Base-by-base conservation (phyloP, 2,797 vertebrate species). In the Eulemur rubriventer region DNA sequence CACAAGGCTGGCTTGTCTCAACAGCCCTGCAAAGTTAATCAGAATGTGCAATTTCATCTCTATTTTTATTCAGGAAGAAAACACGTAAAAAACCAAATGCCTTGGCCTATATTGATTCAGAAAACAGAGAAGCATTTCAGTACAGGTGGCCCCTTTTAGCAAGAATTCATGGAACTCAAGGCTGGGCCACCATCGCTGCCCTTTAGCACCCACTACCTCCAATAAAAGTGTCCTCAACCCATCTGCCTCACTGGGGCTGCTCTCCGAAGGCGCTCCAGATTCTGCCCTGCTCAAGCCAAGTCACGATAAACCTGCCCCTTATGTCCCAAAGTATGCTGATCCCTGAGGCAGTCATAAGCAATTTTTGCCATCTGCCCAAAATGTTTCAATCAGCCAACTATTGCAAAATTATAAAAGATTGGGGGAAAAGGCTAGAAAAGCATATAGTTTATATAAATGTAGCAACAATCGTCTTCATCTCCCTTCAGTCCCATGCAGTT, bases 41-140 rank as follows among this genome's bases (percentile, higher is more conserved):
- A 78, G 43, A 79, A 89, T 35, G 10, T n/a, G 5, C 48, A 57
- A 63, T 70, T 83, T 93, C 75, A 87, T 43, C n/a, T 89, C 22
- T 48, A n/a, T 52, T 91, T 95, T 83, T 76, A 87, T 83, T 87
- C 63, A 61, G 41, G 57, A 96, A 84, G 65, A 94, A 94, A 94
- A 52, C 6, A 75, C 16, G 28, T n/a, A 5, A 73, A 89, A 92
- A 89, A 38, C 35, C 24, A 89, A 89, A 89, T 22, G 9, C 1
- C 7, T 59, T 91, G 28, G 38, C 28, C 75, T 89, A 30, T 38
- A 57, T 38, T 91, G 63, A 93, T 89, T 93, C 7, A 41, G 24
- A 83, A 96, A 93, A 70, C 83, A 85, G 28, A 41, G n/a, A 72
- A 91, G 14, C 84, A 57, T 70, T 75, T 91, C 7, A 73, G 43